These are phyloP conservation scores for Drosophila mettleri DNA, from an alignment of 2,888 invertebrate species.

Conservation along the genomic window DNA sequence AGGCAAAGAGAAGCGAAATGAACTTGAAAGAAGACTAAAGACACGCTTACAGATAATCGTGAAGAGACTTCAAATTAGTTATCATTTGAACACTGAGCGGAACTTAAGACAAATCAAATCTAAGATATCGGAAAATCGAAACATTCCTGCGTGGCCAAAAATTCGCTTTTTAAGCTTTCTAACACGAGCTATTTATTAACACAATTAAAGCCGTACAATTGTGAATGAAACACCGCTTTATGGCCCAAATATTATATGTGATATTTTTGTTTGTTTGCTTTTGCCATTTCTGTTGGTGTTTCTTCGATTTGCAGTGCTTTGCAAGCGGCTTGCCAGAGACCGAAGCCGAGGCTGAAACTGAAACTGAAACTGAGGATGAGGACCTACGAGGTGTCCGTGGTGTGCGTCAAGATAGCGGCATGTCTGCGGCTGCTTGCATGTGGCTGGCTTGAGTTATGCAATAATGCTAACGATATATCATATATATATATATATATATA, in stretches of 20 bases:
- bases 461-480: conserved; percentile 22
- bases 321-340: conserved; percentile 67
- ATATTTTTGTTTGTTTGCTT: conserved; percentile 4
- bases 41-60: no score
- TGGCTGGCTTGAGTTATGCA: conserved; percentile 62
- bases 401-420: conserved; percentile 56
- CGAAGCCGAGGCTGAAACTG: conserved; percentile 58
- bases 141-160: no score
- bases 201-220: neutral
- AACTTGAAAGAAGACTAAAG: no score
- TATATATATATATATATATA: neutral
- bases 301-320: conserved; percentile 72
- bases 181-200: no score
- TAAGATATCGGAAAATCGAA: no score
- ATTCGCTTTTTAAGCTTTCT: neutral
- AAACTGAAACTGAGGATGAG: conserved; percentile 37
- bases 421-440: conserved; percentile 70
- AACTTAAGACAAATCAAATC: no score
- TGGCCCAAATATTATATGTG: neutral
- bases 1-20: no score
- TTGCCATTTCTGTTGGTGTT: conserved; percentile 15
- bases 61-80: no score
- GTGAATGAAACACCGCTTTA: neutral
- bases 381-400: conserved; percentile 55
- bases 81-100: no score